Evolutionary conservation across 2,113 vertebrate species (phyloP), one percentile per base, ranked within the genome.

Genomic region (Porphyrio hochstetteri): DNA sequence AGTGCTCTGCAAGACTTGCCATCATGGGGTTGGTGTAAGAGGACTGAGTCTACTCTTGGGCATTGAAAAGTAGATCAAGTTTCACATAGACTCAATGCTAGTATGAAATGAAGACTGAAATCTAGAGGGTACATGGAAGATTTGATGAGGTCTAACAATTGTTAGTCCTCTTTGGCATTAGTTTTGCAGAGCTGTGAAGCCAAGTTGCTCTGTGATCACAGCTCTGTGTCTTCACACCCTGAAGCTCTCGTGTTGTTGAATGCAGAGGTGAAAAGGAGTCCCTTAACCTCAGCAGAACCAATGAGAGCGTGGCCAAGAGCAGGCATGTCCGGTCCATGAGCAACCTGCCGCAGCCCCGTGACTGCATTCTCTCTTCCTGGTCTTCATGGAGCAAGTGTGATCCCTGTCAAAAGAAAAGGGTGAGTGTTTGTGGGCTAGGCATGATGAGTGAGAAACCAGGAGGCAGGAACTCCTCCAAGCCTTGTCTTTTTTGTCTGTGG

Each of bases 331-430:
- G 97, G 60, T 98, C 96, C 5, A 65, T 70, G 19, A 83, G 35
- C 6, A 55, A 2, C 15, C 11, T 68, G 1, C 97, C 94, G 0
- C 93, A 96, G 18, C 98, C 99, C 4, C 92, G 98, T 13, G 98
- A 99, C 93, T 99, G 99, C 33, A 8, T 27, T 8, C 88, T 98
- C 60, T 99, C 99, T 6, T 81, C 97, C 52, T 99, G 99, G 99
- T 99, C 98, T 25, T 38, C 98, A 0, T 99, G 99, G 99, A 99
- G 98, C 33, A 82, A 80, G 4, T 99, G 99, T 71, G 98, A 99
- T 82, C 93, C 98, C 77, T 99, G 99, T 91, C 98, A 98, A 90
- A 99, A 98, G 78, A 99, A 98, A 95, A 98, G 98, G 96, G 99
- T 99, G 95, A 98, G 98, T 97, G 46, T 19, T 16, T 82, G 31